phyloP scores from a whole-genome alignment of 1,140 invertebrate species.

The Panonychus citri region DNA sequence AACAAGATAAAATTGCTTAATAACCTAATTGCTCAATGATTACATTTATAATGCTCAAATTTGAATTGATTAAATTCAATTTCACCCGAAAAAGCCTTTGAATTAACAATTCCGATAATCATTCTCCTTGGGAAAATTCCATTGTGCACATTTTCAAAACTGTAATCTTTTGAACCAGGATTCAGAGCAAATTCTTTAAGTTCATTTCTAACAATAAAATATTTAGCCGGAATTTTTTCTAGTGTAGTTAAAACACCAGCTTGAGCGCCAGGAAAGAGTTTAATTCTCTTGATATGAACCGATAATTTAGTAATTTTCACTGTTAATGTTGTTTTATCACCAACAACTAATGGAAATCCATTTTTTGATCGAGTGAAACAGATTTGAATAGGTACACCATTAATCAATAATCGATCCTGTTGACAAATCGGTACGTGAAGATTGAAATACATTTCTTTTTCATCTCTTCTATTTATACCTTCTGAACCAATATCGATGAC shows the following conservation, averaged over 20 bases:
- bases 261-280: not conserved
- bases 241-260: not conserved
- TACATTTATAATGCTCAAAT: not conserved
- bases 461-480: too few species aligned
- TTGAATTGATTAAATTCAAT: not conserved
- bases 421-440: not conserved
- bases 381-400: not conserved
- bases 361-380: not conserved
- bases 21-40: slow-evolving; percentile 17
- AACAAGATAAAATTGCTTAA: too few species aligned
- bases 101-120: not conserved
- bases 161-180: not conserved
- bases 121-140: not conserved
- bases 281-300: not conserved
- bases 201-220: not conserved
- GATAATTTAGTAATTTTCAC: not conserved
- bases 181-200: not conserved
- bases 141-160: not conserved
- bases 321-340: not conserved
- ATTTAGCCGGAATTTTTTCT: not conserved
- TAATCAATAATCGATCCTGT: not conserved
- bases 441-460: not conserved
- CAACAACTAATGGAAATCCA: not conserved
- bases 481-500: too few species aligned
- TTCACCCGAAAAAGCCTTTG: not conserved